Evolutionary conservation across 1,140 invertebrate genomes (phyloP).

Genomic region (Ceratina calcarata): DNA sequence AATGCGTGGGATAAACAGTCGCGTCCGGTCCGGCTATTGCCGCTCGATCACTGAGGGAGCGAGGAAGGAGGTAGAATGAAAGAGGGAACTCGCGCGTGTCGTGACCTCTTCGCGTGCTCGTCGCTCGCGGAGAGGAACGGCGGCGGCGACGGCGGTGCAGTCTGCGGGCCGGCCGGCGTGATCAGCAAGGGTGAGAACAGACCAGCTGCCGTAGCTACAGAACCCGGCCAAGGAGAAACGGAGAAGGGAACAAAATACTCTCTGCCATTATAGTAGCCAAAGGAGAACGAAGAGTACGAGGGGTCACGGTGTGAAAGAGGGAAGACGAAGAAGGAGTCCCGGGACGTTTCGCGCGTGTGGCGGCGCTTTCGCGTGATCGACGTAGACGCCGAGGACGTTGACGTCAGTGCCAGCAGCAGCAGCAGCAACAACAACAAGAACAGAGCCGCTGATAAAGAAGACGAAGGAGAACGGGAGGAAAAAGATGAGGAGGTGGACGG

Average conservation of each 20-base stretch:
- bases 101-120: slow-evolving; percentile 50
- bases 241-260: no score
- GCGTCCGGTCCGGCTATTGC: slow-evolving; percentile 56
- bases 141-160: background rate
- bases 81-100: slow-evolving; percentile 53
- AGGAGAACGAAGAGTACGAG: slow-evolving; percentile 12
- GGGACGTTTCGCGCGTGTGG: slow-evolving; percentile 56
- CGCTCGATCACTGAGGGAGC: slow-evolving; percentile 57
- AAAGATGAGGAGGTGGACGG: slow-evolving; percentile 12
- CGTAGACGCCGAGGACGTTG: slow-evolving; percentile 44
- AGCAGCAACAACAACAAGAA: slow-evolving; percentile 46
- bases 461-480: slow-evolving; percentile 27
- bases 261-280: no score
- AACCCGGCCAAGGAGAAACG: background rate
- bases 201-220: no score
- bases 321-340: background rate
- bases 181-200: slow-evolving; percentile 27
- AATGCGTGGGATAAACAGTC: slow-evolving; percentile 62
- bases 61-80: slow-evolving; percentile 49
- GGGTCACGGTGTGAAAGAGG: background rate
- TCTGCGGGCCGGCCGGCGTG: slow-evolving; percentile 8
- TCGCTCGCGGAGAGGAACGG: background rate
- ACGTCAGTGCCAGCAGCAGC: slow-evolving; percentile 24
- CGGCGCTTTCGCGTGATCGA: slow-evolving; percentile 54
- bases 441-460: slow-evolving; percentile 49